Percentiles rank a stretch among this genome's conserved stretches.
Conservation (phyloP, 23 tunicate species). For the Halocynthia roretzi region DNA sequence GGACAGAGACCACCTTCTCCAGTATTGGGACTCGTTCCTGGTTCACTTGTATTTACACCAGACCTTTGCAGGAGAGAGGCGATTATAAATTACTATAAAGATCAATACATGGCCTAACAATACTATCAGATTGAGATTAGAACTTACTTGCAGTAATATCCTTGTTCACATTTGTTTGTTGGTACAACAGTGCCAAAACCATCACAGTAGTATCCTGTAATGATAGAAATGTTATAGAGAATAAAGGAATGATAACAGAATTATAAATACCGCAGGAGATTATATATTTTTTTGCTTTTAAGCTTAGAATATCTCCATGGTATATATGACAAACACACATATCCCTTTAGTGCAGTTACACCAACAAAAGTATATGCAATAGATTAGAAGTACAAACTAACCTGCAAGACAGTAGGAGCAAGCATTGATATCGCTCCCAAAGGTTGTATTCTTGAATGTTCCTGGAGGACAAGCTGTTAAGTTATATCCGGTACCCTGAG, state of each 20-base stretch:
- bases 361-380: background rate
- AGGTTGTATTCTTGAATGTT: slow-evolving; percentile 44
- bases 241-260: background rate
- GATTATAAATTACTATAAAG: background rate
- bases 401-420: slow-evolving; percentile 18
- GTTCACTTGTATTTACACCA: slow-evolving; percentile 75
- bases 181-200: slow-evolving; percentile 23
- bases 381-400: background rate
- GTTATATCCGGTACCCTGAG: slow-evolving; percentile 48
- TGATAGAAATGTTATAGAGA: background rate
- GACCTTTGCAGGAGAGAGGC: slow-evolving; percentile 4
- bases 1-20: slow-evolving; percentile 89
- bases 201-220: slow-evolving; percentile 55
- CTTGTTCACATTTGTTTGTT: slow-evolving; percentile 33
- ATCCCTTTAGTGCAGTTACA: background rate
- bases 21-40: slow-evolving; percentile 40
- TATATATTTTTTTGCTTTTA: background rate
- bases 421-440: background rate
- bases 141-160: slow-evolving; percentile 62
- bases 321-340: background rate
- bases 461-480: slow-evolving; percentile 69
- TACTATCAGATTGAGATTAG: background rate
- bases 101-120: background rate
- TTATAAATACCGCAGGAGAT: background rate
- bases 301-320: background rate